Evolutionary conservation across 2,888 invertebrate species (phyloP), one percentile per base, ranked within the genome.

Genomic region (Isoperla grammatica): DNA sequence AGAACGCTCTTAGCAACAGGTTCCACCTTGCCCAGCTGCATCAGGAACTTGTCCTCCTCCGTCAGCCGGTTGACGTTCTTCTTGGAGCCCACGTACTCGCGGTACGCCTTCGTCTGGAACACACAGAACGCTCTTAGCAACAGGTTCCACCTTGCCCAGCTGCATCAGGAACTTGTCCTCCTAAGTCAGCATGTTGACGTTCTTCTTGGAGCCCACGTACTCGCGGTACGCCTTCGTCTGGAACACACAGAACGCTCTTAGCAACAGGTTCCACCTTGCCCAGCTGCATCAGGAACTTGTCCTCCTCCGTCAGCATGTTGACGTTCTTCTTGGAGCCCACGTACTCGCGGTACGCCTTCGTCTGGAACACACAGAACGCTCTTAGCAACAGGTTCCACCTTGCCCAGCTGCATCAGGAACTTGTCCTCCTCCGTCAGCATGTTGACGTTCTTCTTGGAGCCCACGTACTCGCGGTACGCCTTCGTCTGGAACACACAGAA

Each of bases 371-470:
- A n/a, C n/a, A n/a, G n/a, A n/a, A n/a, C n/a, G n/a, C n/a, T n/a
- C 72, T 99, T 98, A 1, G 92, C 91, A 1, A 92, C 86, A 71
- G 98, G 88, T 72, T 99, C 98, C 9, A 98, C 91, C 79, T 90
- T 92, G 19, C 92, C 87, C 54, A 99, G 78, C 73, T 92, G 74
- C 29, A 78, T 68, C 67, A 97, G 81, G 77, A 97, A 96, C 75
- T 94, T 94, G 75, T 99, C 98, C 77, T 99, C 98, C 71, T 99
- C 98, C 0, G 96, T 93, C 29, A 99, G 79, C 61, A 87, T 78
- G 74, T 86, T 90, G 56, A 94, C 79, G 68, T 93, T 91, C 71
- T 94, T 95, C 78, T 89, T 90, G 69, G 95, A 93, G 2, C 84
- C 81, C 19, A 92, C 84, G 74, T 94, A 99, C 73, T 95, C 91